phyloP scores from a whole-genome alignment of 2,113 vertebrate genomes.

The Pipra filicauda region DNA sequence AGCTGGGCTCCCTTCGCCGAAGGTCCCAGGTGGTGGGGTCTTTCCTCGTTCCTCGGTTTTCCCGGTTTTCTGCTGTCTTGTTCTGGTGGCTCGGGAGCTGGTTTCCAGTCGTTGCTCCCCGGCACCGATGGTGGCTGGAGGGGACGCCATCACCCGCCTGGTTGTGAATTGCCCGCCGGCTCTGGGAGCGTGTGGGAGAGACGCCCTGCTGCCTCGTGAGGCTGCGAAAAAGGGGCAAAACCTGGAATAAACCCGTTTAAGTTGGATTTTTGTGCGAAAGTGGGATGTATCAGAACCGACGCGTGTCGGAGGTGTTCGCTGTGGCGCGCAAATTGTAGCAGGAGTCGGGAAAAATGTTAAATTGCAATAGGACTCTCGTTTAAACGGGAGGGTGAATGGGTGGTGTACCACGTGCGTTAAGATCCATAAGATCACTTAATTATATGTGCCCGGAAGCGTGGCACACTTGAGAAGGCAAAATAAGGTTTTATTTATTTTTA shows the following conservation, averaged over 20 bases:
- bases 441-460: not conserved
- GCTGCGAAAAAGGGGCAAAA: not conserved
- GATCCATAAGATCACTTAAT: not conserved
- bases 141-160: accelerated
- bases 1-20: not conserved
- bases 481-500: not conserved
- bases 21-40: not conserved
- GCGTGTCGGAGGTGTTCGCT: not conserved
- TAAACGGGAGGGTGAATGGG: not conserved
- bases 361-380: accelerated
- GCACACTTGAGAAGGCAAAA: not conserved
- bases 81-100: not conserved
- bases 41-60: not conserved
- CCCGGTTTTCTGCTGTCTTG: accelerated
- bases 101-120: accelerated
- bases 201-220: not conserved
- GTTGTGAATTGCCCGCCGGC: accelerated
- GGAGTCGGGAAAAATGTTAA: not conserved
- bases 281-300: accelerated
- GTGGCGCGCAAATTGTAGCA: not conserved
- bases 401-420: accelerated
- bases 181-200: accelerated
- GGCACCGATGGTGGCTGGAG: not conserved
- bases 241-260: not conserved
- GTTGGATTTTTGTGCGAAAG: not conserved